Evolutionary conservation across 2,888 invertebrate species (phyloP).

Genomic region (Chloroclysta siterata): DNA sequence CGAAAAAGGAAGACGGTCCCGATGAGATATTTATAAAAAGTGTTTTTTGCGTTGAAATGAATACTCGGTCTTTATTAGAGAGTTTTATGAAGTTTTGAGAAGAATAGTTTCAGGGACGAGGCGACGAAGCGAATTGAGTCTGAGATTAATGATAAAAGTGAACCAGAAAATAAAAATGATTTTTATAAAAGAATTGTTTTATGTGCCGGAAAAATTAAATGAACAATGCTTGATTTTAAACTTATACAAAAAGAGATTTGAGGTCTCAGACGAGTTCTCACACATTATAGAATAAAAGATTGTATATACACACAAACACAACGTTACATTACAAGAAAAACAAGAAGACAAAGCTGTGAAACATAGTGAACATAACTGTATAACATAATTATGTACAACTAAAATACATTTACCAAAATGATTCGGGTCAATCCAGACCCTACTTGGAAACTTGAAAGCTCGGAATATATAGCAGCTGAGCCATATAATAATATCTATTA

Average conservation of each 20-base stretch:
- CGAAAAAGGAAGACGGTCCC: conserved; percentile 28
- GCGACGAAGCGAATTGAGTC: conserved; percentile 27
- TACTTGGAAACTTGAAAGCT: neutral
- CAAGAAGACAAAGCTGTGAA: too few relatives aligned
- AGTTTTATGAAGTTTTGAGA: conserved; percentile 32
- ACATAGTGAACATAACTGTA: too few relatives aligned
- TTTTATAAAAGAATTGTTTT: conserved; percentile 18
- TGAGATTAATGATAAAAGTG: conserved; percentile 28
- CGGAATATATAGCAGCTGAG: neutral
- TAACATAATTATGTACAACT: too few relatives aligned
- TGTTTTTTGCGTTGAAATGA: conserved; percentile 30
- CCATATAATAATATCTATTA: neutral
- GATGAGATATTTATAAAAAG: conserved; percentile 26
- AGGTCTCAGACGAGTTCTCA: too few relatives aligned
- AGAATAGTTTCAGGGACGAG: conserved; percentile 26
- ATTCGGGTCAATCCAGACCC: neutral
- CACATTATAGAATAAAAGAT: too few relatives aligned
- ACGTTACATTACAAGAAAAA: too few relatives aligned
- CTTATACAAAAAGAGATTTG: too few relatives aligned
- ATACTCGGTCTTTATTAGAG: conserved; percentile 29
- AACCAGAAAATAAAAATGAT: conserved; percentile 23
- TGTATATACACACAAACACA: too few relatives aligned
- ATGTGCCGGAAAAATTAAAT: too few relatives aligned
- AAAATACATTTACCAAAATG: neutral
- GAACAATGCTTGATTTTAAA: too few relatives aligned